Base-by-base conservation (phyloP, 2,888 invertebrate species). In the Orgyia antiqua region DNA sequence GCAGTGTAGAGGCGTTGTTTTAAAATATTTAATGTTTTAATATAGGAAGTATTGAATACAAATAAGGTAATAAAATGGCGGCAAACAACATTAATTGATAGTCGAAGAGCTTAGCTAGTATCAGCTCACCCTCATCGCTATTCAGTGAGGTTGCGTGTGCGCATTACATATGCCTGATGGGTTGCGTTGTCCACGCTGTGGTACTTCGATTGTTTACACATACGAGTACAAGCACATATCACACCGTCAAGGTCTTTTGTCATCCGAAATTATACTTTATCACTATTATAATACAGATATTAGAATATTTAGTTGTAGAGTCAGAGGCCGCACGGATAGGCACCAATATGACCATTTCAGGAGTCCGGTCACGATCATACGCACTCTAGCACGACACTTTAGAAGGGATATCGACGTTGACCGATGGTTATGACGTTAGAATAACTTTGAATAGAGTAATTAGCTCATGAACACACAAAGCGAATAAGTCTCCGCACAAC, bases 371-470 rank as follows among this genome's bases (percentile, higher is more conserved):
- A 84, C 84, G 86, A 78, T 42, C 60, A 41, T 54, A 68, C 67
- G 64, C 68, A 68, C 70, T 64, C 54, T 53, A 62, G 64, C 71
- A 64, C 62, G 70, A 67, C 59, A 63, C 63, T 68, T 69, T 68
- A 66, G 71, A 68, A 69, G 72, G 71, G 60, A 71, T 77, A 76
- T 80, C 66, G 73, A 72, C 74, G 56, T 68, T 76, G 75, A 78
- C 70, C 73, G 74, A 79, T 74, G 70, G 67, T 77, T 82, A 79
- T 84, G 83, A 78, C 71, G 70, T 73, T 80, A 56, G 82, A 83
- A 84, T 84, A 83, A 78, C 77, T 83, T 75, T 82, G 79, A 83
- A 83, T 83, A 68, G 66, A 58, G 63, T 82, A 76, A 82, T 84
- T 83, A 82, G 67, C 67, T 72, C 58, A 72, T 72, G 74, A 82